Evolutionary conservation across 1,140 invertebrate species (phyloP), one percentile per base, ranked within the genome.

Genomic region (Panulirus ornatus): DNA sequence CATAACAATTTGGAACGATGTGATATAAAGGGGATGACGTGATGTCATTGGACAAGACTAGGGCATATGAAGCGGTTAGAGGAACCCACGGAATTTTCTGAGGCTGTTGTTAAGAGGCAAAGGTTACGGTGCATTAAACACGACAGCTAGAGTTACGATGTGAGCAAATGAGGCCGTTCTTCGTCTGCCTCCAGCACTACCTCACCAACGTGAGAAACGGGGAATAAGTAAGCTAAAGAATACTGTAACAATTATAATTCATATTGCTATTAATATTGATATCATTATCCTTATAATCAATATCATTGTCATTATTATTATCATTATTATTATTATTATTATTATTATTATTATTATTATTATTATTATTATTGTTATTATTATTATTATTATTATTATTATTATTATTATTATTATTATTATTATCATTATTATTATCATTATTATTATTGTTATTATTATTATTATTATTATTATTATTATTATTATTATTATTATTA

Each of bases 301-400:
- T 0, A n/a, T 51, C 27, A 40, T 78, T 78, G 42, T 78, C 42
- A 78, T 78, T 78, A 40, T 78, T 78, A 78, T 51, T 81, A 81
- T 51, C 42, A 78, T 42, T 78, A 40, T 78, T 40, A 40, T 78
- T 78, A 40, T 78, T 78, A 42, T 51, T 82, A 58, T 82, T 58
- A 54, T 54, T 82, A 82, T 82, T 54, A 54, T 58, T 82, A 58
- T 82, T 82, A 82, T 58, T 58, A 58, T 58, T 82, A 30, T 36
- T 36, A 54, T 58, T 58, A 82, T 82, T 58, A 54, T 54, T 82
- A n/a, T 82, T 82, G n/a, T 78, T 19, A 14, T 14, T 19, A 73
- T 73, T 11, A 27, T n/a, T 30, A 19, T 30, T 1, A 1, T 34
- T 73, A 5, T 19, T 34, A 9, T 3, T 40, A 40, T 30, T 38